These are phyloP conservation scores for Pollenia amentaria DNA, from an alignment of 2,888 invertebrate species.

Conservation along the genomic window DNA sequence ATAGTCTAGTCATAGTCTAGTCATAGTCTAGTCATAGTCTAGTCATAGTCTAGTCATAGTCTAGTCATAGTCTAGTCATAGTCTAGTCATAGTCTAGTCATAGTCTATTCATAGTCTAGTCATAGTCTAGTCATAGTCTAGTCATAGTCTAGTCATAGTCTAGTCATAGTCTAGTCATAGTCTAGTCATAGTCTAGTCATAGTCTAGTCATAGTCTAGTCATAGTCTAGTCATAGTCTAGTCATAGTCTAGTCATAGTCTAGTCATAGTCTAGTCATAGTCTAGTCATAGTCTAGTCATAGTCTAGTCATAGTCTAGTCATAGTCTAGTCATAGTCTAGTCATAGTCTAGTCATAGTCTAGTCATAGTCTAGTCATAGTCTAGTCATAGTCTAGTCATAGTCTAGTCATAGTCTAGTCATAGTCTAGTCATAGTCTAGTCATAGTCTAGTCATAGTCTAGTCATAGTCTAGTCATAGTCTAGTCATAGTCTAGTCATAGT, in stretches of 20 bases:
- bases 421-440: slow-evolving; percentile 1
- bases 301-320: too few species aligned
- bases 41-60: too few species aligned
- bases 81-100: neutral
- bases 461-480: slow-evolving; percentile 1
- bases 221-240: neutral
- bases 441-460: slow-evolving; percentile 1
- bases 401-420: neutral
- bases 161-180: slow-evolving; percentile 1
- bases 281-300: too few species aligned
- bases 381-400: neutral
- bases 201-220: slow-evolving; percentile 1
- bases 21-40: too few species aligned
- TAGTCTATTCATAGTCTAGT: neutral
- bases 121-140: slow-evolving; percentile 1
- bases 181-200: slow-evolving; percentile 1
- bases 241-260: neutral
- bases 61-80: neutral
- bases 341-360: too few species aligned
- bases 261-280: too few species aligned
- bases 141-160: slow-evolving; percentile 1
- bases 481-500: slow-evolving; percentile 1
- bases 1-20: too few species aligned
- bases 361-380: neutral
- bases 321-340: too few species aligned